Evolutionary conservation across 2,797 vertebrate species (phyloP), one percentile per base, ranked within the genome.

Genomic region (Parauchenoglanis punctatus): DNA sequence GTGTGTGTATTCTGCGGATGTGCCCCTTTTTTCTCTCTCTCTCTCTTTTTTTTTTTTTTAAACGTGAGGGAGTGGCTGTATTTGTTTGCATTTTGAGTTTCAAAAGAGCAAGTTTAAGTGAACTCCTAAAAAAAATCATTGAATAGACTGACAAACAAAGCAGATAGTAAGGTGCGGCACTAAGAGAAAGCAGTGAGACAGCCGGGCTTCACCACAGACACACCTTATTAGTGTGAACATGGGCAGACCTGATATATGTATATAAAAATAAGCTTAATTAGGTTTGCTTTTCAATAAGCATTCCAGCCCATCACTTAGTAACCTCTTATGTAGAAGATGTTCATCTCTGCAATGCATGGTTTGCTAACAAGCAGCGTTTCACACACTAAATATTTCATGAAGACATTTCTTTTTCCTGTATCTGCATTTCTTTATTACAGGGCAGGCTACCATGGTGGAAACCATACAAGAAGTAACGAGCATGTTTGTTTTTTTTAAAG

Each of bases 351-450:
- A 93, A 94, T 92, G 92, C 92, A 93, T 77, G 70, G 52, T 89
- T 92, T 91, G 89, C 91, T 87, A 92, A 91, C 91, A 93, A 90
- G 81, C 87, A 89, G 90, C 82, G 84, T 77, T 89, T 90, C 90
- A 91, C 76, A 44, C 90, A 72, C 83, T 94, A 89, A 94, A 94
- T 94, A 93, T 94, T 94, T 94, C 89, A 94, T 91, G 83, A 89
- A 75, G 70, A 67, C 52, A 89, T 90, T 91, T 88, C 85, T 61
- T 35, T 83, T 70, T 52, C 61, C 52, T 87, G 90, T 87, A 68
- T 77, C 67, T 81, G 77, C 52, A 87, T 59, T 78, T 83, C 59
- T 78, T 63, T 46, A 87, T 61, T 78, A 84, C 44, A 73, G 67
- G 46, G 1, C 61, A 44, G 54, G n/a, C 82, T 18, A 61, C 59